These are phyloP conservation scores for Metridium senile DNA, from an alignment of 92 coral and sea anemone genomes.

Conservation along the genomic window DNA sequence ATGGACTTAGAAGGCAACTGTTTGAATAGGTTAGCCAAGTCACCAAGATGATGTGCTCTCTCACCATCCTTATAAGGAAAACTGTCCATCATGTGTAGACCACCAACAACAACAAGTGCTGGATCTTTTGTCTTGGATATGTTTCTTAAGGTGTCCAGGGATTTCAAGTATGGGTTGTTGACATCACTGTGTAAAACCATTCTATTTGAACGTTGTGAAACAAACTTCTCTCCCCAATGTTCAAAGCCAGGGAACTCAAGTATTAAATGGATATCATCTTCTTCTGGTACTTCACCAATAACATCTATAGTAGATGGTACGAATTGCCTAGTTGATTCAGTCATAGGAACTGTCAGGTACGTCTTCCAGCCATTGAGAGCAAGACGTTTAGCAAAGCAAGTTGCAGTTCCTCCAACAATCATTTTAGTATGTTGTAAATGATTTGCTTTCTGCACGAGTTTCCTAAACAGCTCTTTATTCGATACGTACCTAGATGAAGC, in stretches of 20 bases:
- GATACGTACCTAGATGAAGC: slow-evolving; percentile 84
- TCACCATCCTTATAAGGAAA: slow-evolving; percentile 75
- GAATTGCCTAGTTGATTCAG: slow-evolving; percentile 39
- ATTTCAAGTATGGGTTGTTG: slow-evolving; percentile 76
- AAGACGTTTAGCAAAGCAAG: slow-evolving; percentile 70
- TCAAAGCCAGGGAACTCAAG: slow-evolving; percentile 73
- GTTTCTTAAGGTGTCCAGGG: slow-evolving; percentile 53
- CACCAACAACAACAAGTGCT: slow-evolving; percentile 67
- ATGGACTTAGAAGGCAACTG: slow-evolving; percentile 50
- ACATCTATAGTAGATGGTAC: slow-evolving; percentile 57
- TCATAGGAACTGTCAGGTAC: slow-evolving; percentile 68
- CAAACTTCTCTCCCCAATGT: slow-evolving; percentile 73
- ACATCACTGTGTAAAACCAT: slow-evolving; percentile 82
- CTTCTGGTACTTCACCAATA: slow-evolving; percentile 58
- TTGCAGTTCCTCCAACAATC: slow-evolving; percentile 78
- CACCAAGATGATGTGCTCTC: slow-evolving; percentile 56
- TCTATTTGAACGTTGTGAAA: slow-evolving; percentile 85
- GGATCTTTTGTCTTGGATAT: slow-evolving; percentile 61
- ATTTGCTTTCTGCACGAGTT: slow-evolving; percentile 55
- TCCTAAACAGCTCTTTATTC: slow-evolving; percentile 64
- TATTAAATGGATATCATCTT: slow-evolving; percentile 76
- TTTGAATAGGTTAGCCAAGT: slow-evolving; percentile 57
- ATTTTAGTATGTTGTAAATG: slow-evolving; percentile 53
- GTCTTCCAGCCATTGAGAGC: slow-evolving; percentile 68
- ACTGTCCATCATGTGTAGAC: slow-evolving; percentile 90